phyloP scores from a whole-genome alignment of 2,888 invertebrate genomes.

The Caenorhabditis zanzibari region DNA sequence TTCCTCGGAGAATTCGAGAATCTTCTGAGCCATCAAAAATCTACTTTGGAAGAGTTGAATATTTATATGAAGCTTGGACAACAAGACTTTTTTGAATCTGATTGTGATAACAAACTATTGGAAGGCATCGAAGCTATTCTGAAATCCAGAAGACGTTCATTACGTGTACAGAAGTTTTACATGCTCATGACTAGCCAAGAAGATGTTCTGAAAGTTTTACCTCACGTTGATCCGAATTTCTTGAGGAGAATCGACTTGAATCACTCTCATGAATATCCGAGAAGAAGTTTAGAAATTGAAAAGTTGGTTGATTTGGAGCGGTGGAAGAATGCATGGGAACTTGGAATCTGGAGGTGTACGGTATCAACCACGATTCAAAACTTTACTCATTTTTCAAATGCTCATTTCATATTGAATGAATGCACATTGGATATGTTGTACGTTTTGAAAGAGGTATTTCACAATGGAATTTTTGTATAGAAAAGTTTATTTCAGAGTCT shows the following conservation, averaged over 20 bases:
- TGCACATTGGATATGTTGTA: not conserved
- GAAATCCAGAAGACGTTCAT: not conserved
- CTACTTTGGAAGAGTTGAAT: not conserved
- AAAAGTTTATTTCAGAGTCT: not conserved
- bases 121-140: not conserved
- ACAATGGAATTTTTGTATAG: not conserved
- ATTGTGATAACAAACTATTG: not conserved
- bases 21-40: not conserved
- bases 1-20: not conserved
- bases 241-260: not conserved
- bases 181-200: not conserved
- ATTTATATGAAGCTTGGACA: not conserved
- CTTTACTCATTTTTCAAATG: slow-evolving; percentile 4
- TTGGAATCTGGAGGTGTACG: not conserved
- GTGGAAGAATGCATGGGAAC: not conserved
- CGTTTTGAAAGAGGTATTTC: not conserved
- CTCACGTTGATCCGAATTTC: not conserved
- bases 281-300: not conserved
- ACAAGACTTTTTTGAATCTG: not conserved
- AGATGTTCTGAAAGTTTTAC: not conserved
- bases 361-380: not conserved
- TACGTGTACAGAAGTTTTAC: not conserved
- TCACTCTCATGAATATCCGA: not conserved
- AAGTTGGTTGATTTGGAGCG: not conserved
- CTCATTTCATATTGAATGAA: not conserved